These are phyloP conservation scores for Cephus sareptanus DNA, from an alignment of 2,888 invertebrate species.

Conservation along the genomic window DNA sequence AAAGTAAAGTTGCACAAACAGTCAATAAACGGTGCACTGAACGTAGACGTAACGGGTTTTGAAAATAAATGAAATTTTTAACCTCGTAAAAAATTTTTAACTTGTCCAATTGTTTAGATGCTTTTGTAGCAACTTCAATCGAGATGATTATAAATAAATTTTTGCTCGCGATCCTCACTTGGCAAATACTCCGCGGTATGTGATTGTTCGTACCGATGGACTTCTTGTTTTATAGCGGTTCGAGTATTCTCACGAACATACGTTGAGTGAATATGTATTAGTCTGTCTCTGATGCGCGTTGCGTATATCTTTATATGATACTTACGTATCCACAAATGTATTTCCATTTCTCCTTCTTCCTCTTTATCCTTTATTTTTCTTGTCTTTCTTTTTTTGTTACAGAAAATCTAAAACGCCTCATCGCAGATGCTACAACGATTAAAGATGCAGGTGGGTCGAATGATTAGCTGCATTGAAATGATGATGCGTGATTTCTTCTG, in stretches of 20 bases:
- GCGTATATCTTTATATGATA: background rate
- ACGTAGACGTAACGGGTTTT: background rate
- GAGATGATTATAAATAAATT: background rate
- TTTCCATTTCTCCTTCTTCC: background rate
- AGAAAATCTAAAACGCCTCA: background rate
- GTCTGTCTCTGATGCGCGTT: background rate
- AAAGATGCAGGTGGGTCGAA: background rate
- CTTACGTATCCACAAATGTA: background rate
- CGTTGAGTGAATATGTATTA: background rate
- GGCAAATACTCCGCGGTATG: constrained; percentile 37
- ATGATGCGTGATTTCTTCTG: background rate
- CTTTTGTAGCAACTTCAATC: background rate
- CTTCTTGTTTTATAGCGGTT: constrained; percentile 46
- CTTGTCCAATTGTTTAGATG: background rate
- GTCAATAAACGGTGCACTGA: background rate
- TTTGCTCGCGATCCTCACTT: constrained; percentile 27
- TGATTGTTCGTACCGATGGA: constrained; percentile 38
- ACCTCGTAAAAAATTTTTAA: too few species aligned
- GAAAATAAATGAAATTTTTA: background rate
- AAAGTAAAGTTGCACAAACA: background rate
- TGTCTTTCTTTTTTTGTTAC: background rate
- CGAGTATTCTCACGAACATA: constrained; percentile 8
- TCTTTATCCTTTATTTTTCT: background rate
- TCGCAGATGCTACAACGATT: too few species aligned
- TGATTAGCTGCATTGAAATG: background rate